Percentiles rank a stretch among this genome's conserved stretches.
Evolutionary conservation across 2,797 vertebrate species (phyloP).

Genomic region (Sebastes cheni): DNA sequence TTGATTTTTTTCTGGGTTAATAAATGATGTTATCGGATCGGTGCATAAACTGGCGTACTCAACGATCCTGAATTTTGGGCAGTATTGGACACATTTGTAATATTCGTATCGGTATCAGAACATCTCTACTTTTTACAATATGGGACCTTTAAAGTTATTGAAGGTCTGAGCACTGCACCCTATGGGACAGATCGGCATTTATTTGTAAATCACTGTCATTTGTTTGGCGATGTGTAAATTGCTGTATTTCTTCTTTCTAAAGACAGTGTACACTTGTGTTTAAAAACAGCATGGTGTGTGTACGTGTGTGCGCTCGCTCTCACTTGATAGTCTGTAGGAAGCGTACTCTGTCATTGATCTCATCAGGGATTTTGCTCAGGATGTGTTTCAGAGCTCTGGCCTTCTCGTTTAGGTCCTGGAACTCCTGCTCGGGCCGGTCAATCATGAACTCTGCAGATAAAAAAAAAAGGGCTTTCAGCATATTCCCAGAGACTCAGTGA

Average conservation of each 20-base stretch:
- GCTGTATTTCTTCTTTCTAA: background rate
- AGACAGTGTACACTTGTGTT: background rate
- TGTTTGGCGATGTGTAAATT: background rate
- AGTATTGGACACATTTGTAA: too few relatives aligned
- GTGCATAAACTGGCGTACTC: too few relatives aligned
- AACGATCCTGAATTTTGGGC: too few relatives aligned
- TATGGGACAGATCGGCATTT: background rate
- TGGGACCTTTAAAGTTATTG: background rate
- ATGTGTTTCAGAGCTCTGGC: conserved; percentile 97
- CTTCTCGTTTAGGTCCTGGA: conserved; percentile 96
- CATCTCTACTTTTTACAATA: too few relatives aligned
- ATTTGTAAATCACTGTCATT: background rate
- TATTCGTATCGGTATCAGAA: too few relatives aligned
- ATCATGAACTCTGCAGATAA: conserved; percentile 92
- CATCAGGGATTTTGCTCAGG: conserved; percentile 98
- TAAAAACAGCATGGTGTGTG: background rate
- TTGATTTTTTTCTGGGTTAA: too few relatives aligned
- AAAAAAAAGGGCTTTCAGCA: background rate
- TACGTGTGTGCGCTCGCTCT: conserved; percentile 61
- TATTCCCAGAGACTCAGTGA: background rate
- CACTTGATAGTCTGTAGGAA: conserved; percentile 99
- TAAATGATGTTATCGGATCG: too few relatives aligned
- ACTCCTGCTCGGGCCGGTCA: conserved; percentile 94
- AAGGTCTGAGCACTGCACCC: background rate
- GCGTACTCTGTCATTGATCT: conserved; percentile 97